phyloP scores from a whole-genome alignment of 2,888 invertebrate genomes.

The Aphodius granarius region DNA sequence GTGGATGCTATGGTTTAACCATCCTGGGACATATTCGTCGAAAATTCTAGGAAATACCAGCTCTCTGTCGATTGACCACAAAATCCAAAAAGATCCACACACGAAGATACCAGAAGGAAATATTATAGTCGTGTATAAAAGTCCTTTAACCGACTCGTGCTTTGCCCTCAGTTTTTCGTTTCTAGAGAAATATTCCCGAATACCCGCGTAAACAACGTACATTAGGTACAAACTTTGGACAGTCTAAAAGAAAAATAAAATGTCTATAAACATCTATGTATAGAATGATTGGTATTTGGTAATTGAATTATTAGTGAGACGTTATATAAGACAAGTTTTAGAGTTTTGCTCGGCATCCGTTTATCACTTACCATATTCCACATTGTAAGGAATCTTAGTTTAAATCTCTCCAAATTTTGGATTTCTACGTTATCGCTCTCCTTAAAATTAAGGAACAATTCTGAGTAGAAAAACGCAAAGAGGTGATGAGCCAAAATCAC shows the following conservation, averaged over 20 bases:
- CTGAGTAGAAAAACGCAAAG: not conserved
- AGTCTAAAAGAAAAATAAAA: constrained; percentile 21
- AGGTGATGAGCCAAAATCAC: not conserved
- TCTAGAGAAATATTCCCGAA: constrained; percentile 10
- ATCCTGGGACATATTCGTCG: constrained; percentile 34
- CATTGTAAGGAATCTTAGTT: constrained; percentile 27
- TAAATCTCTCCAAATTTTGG: constrained; percentile 23
- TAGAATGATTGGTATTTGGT: too few species aligned
- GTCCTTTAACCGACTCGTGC: constrained; percentile 9
- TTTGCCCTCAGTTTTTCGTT: constrained; percentile 11
- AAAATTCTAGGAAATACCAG: constrained; percentile 40
- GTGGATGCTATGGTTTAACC: constrained; percentile 44
- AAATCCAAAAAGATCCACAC: constrained; percentile 38
- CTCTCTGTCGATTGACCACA: constrained; percentile 39
- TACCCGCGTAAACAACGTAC: constrained; percentile 18
- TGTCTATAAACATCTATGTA: too few species aligned
- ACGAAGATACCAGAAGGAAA: constrained; percentile 28
- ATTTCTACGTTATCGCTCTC: constrained; percentile 14
- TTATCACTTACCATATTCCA: constrained; percentile 33
- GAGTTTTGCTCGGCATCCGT: not conserved
- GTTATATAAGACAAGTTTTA: not conserved
- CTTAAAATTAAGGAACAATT: constrained; percentile 3
- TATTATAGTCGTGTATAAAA: constrained; percentile 5
- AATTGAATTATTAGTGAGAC: too few species aligned
- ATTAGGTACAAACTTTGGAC: constrained; percentile 26